Evolutionary conservation across 2,888 invertebrate species (phyloP).

Genomic region (Sminthurides aquaticus): DNA sequence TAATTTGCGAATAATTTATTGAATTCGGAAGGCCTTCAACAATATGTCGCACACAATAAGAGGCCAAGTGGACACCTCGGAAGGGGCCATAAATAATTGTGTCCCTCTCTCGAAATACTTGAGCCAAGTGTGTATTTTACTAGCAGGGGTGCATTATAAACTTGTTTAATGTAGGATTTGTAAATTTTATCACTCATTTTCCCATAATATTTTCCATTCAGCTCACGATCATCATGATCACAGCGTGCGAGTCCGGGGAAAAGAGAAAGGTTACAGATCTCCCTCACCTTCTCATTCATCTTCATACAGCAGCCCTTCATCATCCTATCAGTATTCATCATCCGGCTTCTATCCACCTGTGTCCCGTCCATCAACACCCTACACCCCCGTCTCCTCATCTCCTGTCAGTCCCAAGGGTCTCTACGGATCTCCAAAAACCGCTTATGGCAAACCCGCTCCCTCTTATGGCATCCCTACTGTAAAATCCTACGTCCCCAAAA

Average conservation of each 20-base stretch:
- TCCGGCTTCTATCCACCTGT: slow-evolving; percentile 7
- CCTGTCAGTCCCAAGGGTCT: neutral
- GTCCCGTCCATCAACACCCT: neutral
- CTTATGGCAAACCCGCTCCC: neutral
- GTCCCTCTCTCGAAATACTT: too few species aligned
- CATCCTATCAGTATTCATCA: slow-evolving; percentile 2
- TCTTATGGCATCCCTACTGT: neutral
- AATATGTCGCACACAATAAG: neutral
- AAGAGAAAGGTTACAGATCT: neutral
- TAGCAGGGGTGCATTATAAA: neutral
- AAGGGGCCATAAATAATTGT: too few species aligned
- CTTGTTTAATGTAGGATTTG: neutral
- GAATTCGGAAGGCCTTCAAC: neutral
- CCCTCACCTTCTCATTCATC: neutral
- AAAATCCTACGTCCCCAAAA: slow-evolving; percentile 3
- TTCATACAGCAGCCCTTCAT: neutral
- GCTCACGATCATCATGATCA: neutral
- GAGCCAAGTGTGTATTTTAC: too few species aligned
- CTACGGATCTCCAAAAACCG: neutral
- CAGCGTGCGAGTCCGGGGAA: neutral
- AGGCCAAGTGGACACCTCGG: neutral
- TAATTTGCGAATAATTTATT: neutral
- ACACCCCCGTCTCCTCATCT: neutral
- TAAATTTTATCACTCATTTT: neutral
- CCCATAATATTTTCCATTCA: too few species aligned